Base-by-base conservation (phyloP, 2,888 invertebrate genomes). In the Hydropsyche betteni region DNA sequence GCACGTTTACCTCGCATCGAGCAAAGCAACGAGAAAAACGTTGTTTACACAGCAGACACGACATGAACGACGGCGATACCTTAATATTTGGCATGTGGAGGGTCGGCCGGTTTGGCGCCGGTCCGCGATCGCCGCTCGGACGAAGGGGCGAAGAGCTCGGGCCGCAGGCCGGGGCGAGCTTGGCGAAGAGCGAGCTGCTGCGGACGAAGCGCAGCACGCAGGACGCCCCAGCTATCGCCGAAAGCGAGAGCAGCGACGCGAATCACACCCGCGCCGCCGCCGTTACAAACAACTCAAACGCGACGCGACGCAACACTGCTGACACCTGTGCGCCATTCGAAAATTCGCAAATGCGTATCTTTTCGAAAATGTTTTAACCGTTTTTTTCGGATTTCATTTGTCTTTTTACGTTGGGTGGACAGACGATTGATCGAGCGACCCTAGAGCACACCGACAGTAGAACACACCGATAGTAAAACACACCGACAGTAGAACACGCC, bases 271-370 rank as follows among this genome's bases (percentile, higher is more conserved):
- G 16, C 14, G n/a, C 53, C 14, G 53, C 53, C 53, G 53, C 53
- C 58, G 58, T 58, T 58, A 58, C 58, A 58, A 58, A 58, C 58
- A 58, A 44, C 44, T 58, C 58, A 58, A 58, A 58, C 58, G 16
- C 12, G 58, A 58, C 58, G 58, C 58, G 58, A 58, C 58, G 58
- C 58, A 58, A 8, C 58, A 24, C 16, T 24, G 58, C 58, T 58
- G 24, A 14, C 58, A 58, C 24, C 24, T 24, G 24, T 24, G 16
- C 24, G 16, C 0, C 2, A 1, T 24, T 24, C 2, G 24, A 24
- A 24, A 24, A 24, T 24, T 2, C 24, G 24, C n/a, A n/a, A n/a
- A n/a, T n/a, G n/a, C n/a, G n/a, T n/a, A n/a, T n/a, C n/a, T n/a
- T n/a, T n/a, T n/a, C n/a, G n/a, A n/a, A n/a, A n/a, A n/a, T n/a